phyloP scores from a whole-genome alignment of 2,797 vertebrate species.

The Anguilla anguilla region DNA sequence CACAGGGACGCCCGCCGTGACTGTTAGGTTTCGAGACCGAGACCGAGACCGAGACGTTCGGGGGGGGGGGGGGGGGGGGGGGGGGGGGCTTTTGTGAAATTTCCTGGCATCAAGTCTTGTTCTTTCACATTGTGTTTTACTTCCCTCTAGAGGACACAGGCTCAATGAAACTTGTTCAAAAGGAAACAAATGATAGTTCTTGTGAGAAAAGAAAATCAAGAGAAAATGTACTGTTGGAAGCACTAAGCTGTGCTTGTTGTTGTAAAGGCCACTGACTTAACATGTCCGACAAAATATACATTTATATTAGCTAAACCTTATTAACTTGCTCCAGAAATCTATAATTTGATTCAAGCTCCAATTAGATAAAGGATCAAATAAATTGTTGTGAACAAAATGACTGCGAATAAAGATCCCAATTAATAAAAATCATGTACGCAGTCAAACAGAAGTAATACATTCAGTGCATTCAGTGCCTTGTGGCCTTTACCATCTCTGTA shows the following conservation, averaged over 20 bases:
- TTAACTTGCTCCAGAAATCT: neutral
- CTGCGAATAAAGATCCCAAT: too few relatives aligned
- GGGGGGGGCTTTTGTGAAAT: neutral
- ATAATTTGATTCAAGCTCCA: neutral
- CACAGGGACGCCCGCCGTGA: neutral
- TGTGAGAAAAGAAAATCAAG: neutral
- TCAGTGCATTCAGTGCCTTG: too few relatives aligned
- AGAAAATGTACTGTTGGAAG: neutral
- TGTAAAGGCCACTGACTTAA: neutral
- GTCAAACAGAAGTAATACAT: neutral
- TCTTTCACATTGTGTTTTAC: neutral
- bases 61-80: too few relatives aligned
- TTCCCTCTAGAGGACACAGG: conserved; percentile 17
- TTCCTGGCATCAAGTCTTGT: neutral
- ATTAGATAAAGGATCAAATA: neutral
- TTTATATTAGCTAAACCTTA: neutral
- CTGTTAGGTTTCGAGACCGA: neutral
- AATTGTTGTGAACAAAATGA: neutral
- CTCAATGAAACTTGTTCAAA: neutral
- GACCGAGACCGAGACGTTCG: neutral
- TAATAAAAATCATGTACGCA: neutral
- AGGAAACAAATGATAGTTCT: neutral
- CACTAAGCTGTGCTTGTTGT: neutral
- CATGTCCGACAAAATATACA: neutral
- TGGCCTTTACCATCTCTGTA: neutral